Evolutionary conservation across 1,140 invertebrate genomes (phyloP).

Genomic region (Heliothis subflexa): DNA sequence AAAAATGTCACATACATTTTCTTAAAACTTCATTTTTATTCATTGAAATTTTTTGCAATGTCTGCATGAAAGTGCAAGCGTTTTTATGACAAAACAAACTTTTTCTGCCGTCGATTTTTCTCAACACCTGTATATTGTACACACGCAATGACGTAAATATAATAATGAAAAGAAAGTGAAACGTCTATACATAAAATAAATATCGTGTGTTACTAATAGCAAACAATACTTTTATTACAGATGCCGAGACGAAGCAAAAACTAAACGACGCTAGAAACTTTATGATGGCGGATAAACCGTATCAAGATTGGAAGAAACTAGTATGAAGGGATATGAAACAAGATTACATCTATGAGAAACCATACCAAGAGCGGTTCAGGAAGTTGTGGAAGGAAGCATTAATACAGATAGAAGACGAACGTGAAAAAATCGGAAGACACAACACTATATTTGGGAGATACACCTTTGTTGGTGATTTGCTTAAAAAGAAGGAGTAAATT

Average conservation of each 20-base stretch:
- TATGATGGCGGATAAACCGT: conserved; percentile 26
- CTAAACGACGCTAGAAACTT: conserved; percentile 28
- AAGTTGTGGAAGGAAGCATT: conserved; percentile 14
- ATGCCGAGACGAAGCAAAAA: conserved; percentile 17
- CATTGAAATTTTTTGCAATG: neutral
- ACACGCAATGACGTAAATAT: conserved; percentile 19
- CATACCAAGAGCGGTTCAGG: conserved; percentile 2
- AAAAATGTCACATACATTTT: neutral
- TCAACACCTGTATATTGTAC: neutral
- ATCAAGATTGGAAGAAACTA: conserved; percentile 36
- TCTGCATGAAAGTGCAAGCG: too few relatives aligned
- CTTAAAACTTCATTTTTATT: neutral
- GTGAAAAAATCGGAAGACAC: conserved; percentile 3
- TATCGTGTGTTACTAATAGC: conserved; percentile 30
- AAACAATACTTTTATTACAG: conserved; percentile 37
- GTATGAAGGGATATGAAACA: conserved; percentile 39
- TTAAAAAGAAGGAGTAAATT: too few relatives aligned
- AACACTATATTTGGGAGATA: neutral
- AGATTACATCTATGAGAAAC: conserved; percentile 7
- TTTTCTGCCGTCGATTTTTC: neutral
- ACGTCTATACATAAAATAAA: conserved; percentile 15
- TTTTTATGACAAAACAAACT: neutral
- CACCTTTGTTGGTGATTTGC: neutral
- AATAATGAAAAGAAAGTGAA: conserved; percentile 42
- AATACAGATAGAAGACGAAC: neutral